Evolutionary conservation across 2,113 vertebrate species (phyloP), one percentile per base, ranked within the genome.

Genomic region (Phalacrocorax carbo): DNA sequence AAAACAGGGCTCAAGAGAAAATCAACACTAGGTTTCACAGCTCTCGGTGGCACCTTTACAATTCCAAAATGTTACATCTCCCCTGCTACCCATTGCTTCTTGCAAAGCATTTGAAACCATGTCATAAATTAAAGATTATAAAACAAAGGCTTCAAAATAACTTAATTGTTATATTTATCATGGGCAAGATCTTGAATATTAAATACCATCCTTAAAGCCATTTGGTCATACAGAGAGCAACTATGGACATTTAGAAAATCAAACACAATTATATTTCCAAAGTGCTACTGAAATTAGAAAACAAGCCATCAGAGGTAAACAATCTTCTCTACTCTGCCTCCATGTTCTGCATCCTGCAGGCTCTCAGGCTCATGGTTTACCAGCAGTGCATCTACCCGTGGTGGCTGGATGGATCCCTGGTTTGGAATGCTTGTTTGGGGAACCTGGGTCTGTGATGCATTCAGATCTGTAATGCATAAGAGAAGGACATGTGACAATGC

Each of bases 261-360:
- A 90, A 93, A 71, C 30, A 90, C 21, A 69, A 44, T 34, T 83
- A 42, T 66, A 68, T 94, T 83, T 89, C 57, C 25, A 51, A 97
- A 97, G 96, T 97, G 95, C 93, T 95, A 96, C 60, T 84, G 73
- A 91, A 34, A 95, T 57, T 38, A 87, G n/a, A 87, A 70, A 79
- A 52, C 0, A 38, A 60, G 73, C 72, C 17, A 92, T 99, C 98
- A 99, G 90, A 99, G 99, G 97, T 99, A 99, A 98, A 99, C 99
- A 93, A 99, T 99, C 57, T 98, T 99, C 96, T 99, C 99, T 9
- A 89, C 92, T 75, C 93, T 97, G 13, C 97, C 98, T 86, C 91
- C 97, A 38, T 90, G 93, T 95, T 98, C 98, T 8, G 94, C 96
- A 7, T 98, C 98, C 93, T 98, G 94, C 94, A 97, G 94, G 79